Percentiles rank a stretch among this genome's conserved stretches.
These are phyloP conservation scores for Caenorhabditis sinica DNA, from an alignment of 2,888 invertebrate species.

Conservation along the genomic window DNA sequence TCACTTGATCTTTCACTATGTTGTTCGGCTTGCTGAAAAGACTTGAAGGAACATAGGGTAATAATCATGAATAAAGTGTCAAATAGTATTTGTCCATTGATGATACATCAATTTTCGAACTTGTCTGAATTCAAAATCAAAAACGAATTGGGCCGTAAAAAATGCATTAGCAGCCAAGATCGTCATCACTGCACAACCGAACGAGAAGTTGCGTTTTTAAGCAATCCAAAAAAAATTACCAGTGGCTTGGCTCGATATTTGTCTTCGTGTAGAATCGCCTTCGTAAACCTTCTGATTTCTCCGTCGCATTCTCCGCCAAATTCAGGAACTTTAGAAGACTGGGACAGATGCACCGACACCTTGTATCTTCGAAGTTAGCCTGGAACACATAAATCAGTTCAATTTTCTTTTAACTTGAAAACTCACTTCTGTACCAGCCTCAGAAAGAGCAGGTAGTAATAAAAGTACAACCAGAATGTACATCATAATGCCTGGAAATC, in stretches of 20 bases:
- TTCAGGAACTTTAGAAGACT: slow-evolving; percentile 76
- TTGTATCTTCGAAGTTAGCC: slow-evolving; percentile 82
- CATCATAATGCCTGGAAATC: slow-evolving; percentile 31
- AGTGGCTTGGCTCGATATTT: slow-evolving; percentile 77
- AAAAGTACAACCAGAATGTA: background rate
- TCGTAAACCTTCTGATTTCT: slow-evolving; percentile 69
- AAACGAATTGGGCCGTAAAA: too few species aligned
- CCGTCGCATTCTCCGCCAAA: slow-evolving; percentile 62
- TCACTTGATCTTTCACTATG: slow-evolving; percentile 79
- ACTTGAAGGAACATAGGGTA: too few species aligned
- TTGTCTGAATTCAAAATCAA: too few species aligned
- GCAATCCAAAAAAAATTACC: slow-evolving; percentile 68
- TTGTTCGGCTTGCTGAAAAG: slow-evolving; percentile 78
- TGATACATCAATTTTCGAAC: too few species aligned
- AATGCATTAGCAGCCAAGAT: too few species aligned
- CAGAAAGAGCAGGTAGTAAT: background rate
- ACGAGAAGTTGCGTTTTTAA: too few species aligned
- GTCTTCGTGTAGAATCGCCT: slow-evolving; percentile 82
- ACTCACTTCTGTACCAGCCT: slow-evolving; percentile 54
- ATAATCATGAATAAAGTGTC: too few species aligned
- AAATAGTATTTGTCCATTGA: too few species aligned
- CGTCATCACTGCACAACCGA: too few species aligned
- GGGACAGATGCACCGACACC: slow-evolving; percentile 83
- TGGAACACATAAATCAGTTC: slow-evolving; percentile 41
- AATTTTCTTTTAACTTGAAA: background rate